Percentiles rank a stretch among this genome's conserved stretches.
These are phyloP conservation scores for Synergus gifuensis DNA, from an alignment of 2,888 invertebrate genomes.

Conservation along the genomic window DNA sequence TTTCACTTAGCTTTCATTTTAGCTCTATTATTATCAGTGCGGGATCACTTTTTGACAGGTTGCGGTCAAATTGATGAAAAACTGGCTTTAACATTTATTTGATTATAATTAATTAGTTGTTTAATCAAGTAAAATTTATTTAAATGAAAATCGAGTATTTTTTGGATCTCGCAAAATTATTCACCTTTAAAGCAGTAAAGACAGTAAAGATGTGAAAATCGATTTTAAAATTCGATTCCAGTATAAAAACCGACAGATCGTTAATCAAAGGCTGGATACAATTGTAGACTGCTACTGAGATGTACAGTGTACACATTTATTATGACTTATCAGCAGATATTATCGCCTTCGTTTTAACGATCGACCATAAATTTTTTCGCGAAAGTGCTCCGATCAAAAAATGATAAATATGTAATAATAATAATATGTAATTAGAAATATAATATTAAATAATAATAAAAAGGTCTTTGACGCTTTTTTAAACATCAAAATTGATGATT, in stretches of 20 bases:
- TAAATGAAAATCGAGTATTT: too few species aligned
- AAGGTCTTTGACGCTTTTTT: neutral
- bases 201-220: neutral
- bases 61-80: too few species aligned
- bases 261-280: neutral
- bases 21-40: neutral
- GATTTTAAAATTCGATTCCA: neutral
- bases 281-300: neutral
- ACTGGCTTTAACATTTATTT: too few species aligned
- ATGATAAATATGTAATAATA: neutral
- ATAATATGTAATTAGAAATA: too few species aligned
- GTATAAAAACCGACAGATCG: neutral
- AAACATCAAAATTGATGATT: neutral
- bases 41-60: neutral
- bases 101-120: too few species aligned
- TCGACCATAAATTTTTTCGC: neutral
- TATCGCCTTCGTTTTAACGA: neutral
- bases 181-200: too few species aligned
- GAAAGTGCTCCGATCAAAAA: neutral
- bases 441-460: too few species aligned
- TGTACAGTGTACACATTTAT: too few species aligned
- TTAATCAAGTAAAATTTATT: too few species aligned
- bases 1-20: neutral
- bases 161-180: too few species aligned
- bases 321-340: neutral